Evolutionary conservation across 2,797 vertebrate species (phyloP).

Genomic region (Chelonia mydas): DNA sequence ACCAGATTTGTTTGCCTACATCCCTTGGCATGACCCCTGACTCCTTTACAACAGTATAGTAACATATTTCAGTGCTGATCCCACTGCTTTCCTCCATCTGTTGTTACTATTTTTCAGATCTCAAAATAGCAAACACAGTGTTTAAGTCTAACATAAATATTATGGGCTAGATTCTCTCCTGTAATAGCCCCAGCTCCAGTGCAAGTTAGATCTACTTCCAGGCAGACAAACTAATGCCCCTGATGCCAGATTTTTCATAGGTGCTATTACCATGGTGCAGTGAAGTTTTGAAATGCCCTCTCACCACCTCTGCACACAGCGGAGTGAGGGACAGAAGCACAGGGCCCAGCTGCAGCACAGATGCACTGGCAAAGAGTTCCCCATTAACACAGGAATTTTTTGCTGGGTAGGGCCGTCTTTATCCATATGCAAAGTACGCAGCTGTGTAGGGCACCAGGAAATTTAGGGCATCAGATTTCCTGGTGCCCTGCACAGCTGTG

Average conservation of each 20-base stretch:
- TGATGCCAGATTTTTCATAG: fast-evolving
- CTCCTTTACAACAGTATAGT: background rate
- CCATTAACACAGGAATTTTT: background rate
- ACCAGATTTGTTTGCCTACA: background rate
- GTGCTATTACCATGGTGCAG: background rate
- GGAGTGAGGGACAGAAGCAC: background rate
- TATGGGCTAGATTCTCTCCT: background rate
- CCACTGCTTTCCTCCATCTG: background rate
- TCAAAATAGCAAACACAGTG: fast-evolving
- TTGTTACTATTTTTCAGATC: background rate
- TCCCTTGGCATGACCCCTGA: background rate
- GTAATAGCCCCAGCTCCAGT: background rate
- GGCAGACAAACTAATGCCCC: background rate
- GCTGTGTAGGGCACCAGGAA: too few species aligned
- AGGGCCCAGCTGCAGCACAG: fast-evolving
- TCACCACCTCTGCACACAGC: background rate
- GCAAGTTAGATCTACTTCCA: background rate
- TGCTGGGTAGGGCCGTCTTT: too few species aligned
- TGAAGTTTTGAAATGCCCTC: background rate
- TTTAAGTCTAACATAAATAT: background rate
- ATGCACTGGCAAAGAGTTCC: background rate
- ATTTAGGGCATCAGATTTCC: too few species aligned
- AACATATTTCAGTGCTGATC: background rate
- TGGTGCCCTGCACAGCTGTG: too few species aligned
- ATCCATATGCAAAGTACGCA: too few species aligned